These are phyloP conservation scores for Herpailurus yagouaroundi DNA, from an alignment of 2,113 vertebrate species.

Conservation along the genomic window DNA sequence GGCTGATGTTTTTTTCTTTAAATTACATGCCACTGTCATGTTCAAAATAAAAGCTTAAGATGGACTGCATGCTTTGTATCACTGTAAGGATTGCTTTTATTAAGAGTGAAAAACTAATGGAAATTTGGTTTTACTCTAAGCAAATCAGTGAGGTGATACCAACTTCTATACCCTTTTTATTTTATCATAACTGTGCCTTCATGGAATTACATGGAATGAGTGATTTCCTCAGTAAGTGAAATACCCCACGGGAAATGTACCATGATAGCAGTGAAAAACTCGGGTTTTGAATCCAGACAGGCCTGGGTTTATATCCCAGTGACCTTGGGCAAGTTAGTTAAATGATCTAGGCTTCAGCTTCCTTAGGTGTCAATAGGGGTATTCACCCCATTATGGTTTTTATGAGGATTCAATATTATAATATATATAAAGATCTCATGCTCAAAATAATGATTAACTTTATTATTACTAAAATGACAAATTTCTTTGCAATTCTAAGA, in stretches of 20 bases:
- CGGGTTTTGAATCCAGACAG: not conserved
- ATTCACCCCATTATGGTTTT: not conserved
- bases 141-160: not conserved
- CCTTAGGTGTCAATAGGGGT: not conserved
- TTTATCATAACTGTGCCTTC: not conserved
- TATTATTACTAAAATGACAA: not conserved
- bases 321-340: not conserved
- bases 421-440: not conserved
- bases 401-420: not conserved
- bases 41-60: constrained; percentile 65
- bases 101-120: not conserved
- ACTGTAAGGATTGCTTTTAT: not conserved
- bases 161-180: not conserved
- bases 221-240: not conserved
- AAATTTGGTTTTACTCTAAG: constrained; percentile 45
- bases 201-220: not conserved
- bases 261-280: not conserved
- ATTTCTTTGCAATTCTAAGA: not conserved
- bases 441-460: not conserved
- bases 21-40: constrained; percentile 75
- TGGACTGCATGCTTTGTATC: not conserved
- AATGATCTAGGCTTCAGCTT: not conserved
- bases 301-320: not conserved
- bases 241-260: not conserved
- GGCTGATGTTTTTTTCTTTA: constrained; percentile 65